These are phyloP conservation scores for Psophia crepitans DNA, from an alignment of 2,113 vertebrate species.

Conservation along the genomic window DNA sequence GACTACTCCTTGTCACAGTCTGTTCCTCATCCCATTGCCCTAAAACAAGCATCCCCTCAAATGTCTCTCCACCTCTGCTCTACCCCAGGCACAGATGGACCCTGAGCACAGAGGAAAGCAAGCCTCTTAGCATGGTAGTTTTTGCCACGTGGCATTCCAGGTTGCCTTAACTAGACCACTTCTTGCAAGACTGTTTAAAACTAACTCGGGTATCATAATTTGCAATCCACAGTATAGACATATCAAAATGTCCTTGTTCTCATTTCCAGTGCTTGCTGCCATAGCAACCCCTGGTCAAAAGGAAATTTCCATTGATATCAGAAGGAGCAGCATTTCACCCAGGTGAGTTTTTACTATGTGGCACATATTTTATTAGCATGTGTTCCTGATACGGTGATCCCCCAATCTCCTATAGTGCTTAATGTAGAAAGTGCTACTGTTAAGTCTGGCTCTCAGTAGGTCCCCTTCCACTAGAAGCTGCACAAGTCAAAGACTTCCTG, in stretches of 20 bases:
- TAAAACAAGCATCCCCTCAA: background rate
- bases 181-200: conserved; percentile 64
- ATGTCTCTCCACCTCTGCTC: background rate
- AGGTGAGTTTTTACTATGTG: conserved; percentile 64
- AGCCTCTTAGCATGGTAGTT: conserved; percentile 11
- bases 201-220: conserved; percentile 66
- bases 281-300: conserved; percentile 69
- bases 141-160: conserved; percentile 14
- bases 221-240: conserved; percentile 69
- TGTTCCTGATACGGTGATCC: conserved; percentile 36
- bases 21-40: background rate
- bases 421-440: background rate
- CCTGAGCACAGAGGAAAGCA: background rate
- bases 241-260: conserved; percentile 72
- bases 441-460: conserved; percentile 4
- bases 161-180: conserved; percentile 53
- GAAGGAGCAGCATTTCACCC: conserved; percentile 70
- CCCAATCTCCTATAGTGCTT: background rate
- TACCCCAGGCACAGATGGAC: background rate
- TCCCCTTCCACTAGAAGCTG: background rate
- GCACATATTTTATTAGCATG: conserved; percentile 60
- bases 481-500: background rate
- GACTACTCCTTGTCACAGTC: background rate
- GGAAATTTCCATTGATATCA: conserved; percentile 71
- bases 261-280: conserved; percentile 67